Base-by-base conservation (phyloP, 2,888 invertebrate species). In the Euzophera pinguis region DNA sequence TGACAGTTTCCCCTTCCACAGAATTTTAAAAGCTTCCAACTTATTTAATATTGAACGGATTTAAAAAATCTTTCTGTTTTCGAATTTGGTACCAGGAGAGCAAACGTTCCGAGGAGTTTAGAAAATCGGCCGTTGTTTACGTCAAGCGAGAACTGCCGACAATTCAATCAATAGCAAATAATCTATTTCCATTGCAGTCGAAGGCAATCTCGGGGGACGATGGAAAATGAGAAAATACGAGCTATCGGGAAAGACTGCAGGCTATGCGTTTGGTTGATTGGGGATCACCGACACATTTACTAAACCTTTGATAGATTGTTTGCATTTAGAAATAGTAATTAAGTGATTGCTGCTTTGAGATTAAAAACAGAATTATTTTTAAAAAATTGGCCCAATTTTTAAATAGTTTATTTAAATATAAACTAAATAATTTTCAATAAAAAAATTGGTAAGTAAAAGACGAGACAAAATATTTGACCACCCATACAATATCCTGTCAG, bases 141-240 rank as follows among this genome's bases (percentile, higher is more conserved):
- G 62, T 65, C 63, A 63, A 63, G 68, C 67, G 63, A 65, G 69
- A 72, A 68, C 65, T 65, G 64, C 55, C 71, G 67, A 61, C 72
- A 69, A 78, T 78, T 76, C 79, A 81, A 83, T 81, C 79, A 75
- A 82, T 79, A 76, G 71, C 75, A 78, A 79, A 79, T 78, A 78
- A 78, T 81, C 79, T 78, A 78, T 82, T 81, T 81, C 78, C 73
- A 71, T 62, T 80, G 75, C 77, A 75, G 67, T 74, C 66, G 69
- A 10, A 71, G 59, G 73, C 78, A 74, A 74, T 81, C 78, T 75
- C 78, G 55, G 47, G 71, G 71, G 70, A 69, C 67, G 67, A 51
- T 61, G 68, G 69, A 68, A 75, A 78, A 78, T 78, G 74, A 75
- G 77, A 77, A 76, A 77, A 75, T 73, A 64, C 63, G 7, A 16